These are phyloP conservation scores for Catharus fuscescens DNA, from an alignment of 2,113 vertebrate species.

Conservation along the genomic window DNA sequence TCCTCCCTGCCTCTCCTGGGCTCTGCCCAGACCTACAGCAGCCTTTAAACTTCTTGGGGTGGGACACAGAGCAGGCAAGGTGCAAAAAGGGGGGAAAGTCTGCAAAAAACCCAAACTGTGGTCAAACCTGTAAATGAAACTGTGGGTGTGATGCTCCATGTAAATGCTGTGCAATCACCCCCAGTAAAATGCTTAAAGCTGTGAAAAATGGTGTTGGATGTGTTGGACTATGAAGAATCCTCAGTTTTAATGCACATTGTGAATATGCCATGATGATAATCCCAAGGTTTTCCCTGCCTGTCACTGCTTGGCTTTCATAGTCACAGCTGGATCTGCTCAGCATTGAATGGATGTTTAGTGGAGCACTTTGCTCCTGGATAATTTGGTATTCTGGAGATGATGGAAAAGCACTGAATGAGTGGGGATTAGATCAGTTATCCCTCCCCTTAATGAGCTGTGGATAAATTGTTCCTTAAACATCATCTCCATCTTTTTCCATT, in stretches of 20 bases:
- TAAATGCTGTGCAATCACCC: accelerated
- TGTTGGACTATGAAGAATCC: background rate
- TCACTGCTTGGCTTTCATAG: background rate
- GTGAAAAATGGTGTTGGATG: background rate
- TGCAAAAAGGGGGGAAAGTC: background rate
- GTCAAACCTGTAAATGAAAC: background rate
- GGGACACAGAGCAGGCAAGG: background rate
- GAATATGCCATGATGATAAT: background rate
- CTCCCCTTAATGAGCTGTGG: background rate
- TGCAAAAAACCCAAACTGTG: background rate
- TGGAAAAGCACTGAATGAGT: background rate
- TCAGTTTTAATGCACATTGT: background rate
- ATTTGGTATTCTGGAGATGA: background rate
- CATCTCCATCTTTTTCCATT: background rate
- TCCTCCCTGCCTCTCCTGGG: background rate
- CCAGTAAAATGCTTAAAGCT: background rate
- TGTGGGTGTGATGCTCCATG: accelerated
- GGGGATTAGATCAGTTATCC: background rate
- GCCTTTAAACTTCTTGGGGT: background rate
- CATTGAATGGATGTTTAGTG: background rate
- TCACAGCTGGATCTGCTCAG: background rate
- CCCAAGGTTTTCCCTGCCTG: background rate
- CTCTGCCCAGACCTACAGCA: background rate
- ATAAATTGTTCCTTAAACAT: background rate
- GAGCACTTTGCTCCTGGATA: background rate